Percentiles rank a stretch among this genome's conserved stretches.
Evolutionary conservation across 2,113 vertebrate genomes (phyloP).

Genomic region (cattle (Bos taurus)): DNA sequence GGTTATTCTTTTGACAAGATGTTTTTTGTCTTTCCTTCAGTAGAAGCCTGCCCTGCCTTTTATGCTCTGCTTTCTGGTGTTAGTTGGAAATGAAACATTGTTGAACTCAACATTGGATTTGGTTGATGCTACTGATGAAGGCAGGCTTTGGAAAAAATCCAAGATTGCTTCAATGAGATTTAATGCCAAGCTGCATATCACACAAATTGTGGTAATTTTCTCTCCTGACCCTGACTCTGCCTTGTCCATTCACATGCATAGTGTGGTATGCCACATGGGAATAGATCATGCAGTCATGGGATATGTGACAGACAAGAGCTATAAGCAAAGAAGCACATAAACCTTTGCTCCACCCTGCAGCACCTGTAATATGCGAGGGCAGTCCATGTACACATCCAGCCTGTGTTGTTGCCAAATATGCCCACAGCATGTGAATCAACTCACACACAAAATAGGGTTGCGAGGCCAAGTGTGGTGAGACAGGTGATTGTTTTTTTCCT

Average conservation of each 20-base stretch:
- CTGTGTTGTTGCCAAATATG: not conserved
- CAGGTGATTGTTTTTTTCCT: not conserved
- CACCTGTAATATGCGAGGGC: accelerated
- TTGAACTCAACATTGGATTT: accelerated
- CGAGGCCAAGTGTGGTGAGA: not conserved
- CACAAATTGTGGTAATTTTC: not conserved
- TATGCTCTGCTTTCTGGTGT: accelerated
- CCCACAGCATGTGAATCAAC: not conserved
- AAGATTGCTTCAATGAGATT: not conserved
- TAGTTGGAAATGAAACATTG: accelerated
- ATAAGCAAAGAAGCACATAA: no score
- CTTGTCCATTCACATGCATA: no score
- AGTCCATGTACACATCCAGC: not conserved
- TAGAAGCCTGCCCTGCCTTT: not conserved
- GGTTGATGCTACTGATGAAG: not conserved
- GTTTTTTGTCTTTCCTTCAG: not conserved
- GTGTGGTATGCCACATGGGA: no score
- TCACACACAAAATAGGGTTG: not conserved
- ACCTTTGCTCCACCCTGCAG: not conserved
- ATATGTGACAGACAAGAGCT: not conserved
- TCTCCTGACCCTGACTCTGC: not conserved
- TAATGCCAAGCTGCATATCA: accelerated
- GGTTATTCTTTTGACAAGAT: not conserved
- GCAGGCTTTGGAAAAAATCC: not conserved
- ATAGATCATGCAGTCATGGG: not conserved